Conservation (phyloP, 1,140 invertebrate genomes). For the Pachypsylla venusta region DNA sequence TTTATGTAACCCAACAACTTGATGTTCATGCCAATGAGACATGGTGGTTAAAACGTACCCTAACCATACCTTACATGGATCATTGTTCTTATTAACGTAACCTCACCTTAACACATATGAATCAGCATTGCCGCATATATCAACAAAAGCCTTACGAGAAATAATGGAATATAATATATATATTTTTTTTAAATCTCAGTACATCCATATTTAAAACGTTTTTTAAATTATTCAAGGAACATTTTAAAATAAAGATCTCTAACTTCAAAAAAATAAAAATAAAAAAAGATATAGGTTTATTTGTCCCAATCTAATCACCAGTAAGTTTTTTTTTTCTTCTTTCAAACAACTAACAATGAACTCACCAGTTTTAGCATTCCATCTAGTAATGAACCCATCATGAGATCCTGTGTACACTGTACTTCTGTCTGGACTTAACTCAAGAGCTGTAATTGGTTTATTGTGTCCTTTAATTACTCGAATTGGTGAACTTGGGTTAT, state of each 20-base stretch:
- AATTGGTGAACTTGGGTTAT: constrained; percentile 69
- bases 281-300: constrained; percentile 6
- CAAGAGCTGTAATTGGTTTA: constrained; percentile 91
- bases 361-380: constrained; percentile 60
- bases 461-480: constrained; percentile 90
- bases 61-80: no score
- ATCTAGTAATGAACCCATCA: constrained; percentile 77
- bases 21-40: no score
- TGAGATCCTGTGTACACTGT: constrained; percentile 84
- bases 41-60: no score
- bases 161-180: no score
- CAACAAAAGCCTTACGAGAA: no score
- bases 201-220: no score
- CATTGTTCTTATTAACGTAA: no score
- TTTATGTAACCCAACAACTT: no score
- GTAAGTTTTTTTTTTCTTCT: neutral
- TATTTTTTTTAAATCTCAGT: no score
- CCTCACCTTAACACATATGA: no score
- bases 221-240: neutral
- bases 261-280: neutral
- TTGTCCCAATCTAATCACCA: neutral
- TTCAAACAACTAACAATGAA: neutral
- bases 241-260: neutral
- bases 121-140: no score
- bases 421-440: constrained; percentile 54